These are phyloP conservation scores for Rhinichthys osculus DNA, from an alignment of 2,797 vertebrate species.

Conservation along the genomic window DNA sequence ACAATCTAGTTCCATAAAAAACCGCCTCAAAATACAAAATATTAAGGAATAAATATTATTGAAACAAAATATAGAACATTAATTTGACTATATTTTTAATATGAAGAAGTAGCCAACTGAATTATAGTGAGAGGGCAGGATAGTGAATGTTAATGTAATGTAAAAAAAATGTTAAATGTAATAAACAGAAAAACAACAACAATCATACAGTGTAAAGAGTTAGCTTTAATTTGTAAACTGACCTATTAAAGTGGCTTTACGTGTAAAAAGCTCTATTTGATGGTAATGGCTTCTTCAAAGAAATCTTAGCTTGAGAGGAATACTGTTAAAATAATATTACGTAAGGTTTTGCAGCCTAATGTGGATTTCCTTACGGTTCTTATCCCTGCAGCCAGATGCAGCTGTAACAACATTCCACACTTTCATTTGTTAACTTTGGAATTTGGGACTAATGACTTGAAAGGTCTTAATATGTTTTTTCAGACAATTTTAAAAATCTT, in stretches of 20 bases:
- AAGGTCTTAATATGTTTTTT: slow-evolving; percentile 32
- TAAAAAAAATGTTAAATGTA: too few species aligned
- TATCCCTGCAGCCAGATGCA: slow-evolving; percentile 42
- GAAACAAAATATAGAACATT: not conserved
- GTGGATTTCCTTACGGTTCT: slow-evolving; percentile 62
- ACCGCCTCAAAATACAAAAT: not conserved
- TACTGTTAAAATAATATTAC: slow-evolving; percentile 12
- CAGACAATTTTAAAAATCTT: slow-evolving; percentile 17
- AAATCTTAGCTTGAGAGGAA: slow-evolving; percentile 17
- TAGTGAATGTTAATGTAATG: not conserved
- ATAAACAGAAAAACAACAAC: not conserved
- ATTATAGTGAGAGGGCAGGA: not conserved
- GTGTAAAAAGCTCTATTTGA: not conserved
- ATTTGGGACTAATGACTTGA: slow-evolving; percentile 28
- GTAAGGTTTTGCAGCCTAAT: slow-evolving; percentile 60
- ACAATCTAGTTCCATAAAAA: not conserved
- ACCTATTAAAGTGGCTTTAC: not conserved
- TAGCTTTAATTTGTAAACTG: not conserved
- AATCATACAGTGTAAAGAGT: not conserved
- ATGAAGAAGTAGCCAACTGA: not conserved
- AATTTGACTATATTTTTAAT: not conserved
- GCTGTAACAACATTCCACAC: slow-evolving; percentile 57
- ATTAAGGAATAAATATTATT: not conserved
- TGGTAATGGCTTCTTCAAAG: not conserved
- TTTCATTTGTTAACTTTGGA: slow-evolving; percentile 44